Percentiles rank a stretch among this genome's conserved stretches.
phyloP scores from a whole-genome alignment of 2,888 invertebrate species.

The Cryptophagus acutangulus region DNA sequence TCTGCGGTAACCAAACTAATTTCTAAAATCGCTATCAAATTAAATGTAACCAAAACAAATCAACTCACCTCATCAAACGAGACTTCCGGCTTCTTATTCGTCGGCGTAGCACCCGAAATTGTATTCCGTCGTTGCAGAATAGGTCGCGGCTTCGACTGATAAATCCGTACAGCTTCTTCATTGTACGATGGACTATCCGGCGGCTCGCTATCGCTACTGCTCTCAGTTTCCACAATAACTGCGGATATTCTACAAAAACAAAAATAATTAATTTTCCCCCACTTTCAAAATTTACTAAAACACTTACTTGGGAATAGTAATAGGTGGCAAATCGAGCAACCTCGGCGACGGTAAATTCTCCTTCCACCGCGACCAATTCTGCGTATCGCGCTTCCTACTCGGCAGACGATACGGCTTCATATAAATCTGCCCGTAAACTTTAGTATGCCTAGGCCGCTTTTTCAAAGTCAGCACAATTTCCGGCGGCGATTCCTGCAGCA shows the following conservation, averaged over 20 bases:
- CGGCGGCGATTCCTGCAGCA: conserved; percentile 71
- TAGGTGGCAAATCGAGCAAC: conserved; percentile 55
- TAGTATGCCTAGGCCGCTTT: conserved; percentile 75
- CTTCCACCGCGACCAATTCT: conserved; percentile 61
- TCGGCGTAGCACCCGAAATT: conserved; percentile 77
- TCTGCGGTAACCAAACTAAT: too few species aligned
- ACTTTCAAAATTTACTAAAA: conserved; percentile 5
- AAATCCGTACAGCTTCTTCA: conserved; percentile 56
- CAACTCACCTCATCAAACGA: conserved; percentile 63
- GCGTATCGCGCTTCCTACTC: conserved; percentile 60
- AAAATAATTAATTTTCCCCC: conserved; percentile 10
- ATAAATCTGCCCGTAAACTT: conserved; percentile 70
- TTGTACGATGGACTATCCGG: conserved; percentile 51
- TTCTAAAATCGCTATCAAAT: too few species aligned
- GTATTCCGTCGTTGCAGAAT: conserved; percentile 79
- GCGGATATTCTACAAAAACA: conserved; percentile 29
- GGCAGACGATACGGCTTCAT: conserved; percentile 69
- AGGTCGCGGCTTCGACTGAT: conserved; percentile 70
- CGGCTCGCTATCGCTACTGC: conserved; percentile 48
- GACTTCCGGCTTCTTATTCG: conserved; percentile 57
- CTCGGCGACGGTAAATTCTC: conserved; percentile 65
- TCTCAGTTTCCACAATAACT: conserved; percentile 31
- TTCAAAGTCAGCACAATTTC: conserved; percentile 78
- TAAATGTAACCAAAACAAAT: too few species aligned
- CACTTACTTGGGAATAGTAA: conserved; percentile 54